Percentiles rank a stretch among this genome's conserved stretches.
phyloP scores from a whole-genome alignment of 2,888 invertebrate genomes.

The Cryptus armator region DNA sequence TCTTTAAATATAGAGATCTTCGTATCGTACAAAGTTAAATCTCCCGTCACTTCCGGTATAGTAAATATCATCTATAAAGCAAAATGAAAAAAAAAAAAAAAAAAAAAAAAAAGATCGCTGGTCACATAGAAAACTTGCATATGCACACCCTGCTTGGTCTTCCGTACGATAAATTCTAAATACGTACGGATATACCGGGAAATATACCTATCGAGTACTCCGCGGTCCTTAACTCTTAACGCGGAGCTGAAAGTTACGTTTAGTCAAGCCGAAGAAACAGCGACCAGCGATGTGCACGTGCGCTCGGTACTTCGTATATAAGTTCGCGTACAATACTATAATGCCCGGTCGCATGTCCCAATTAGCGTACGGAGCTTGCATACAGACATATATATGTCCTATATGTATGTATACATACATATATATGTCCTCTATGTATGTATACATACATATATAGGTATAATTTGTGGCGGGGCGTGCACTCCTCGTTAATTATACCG shows the following conservation, averaged over 20 bases:
- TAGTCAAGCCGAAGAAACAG: not conserved
- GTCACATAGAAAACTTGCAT: not conserved
- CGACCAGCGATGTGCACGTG: conserved; percentile 12
- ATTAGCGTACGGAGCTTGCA: conserved; percentile 60
- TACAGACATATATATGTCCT: not conserved
- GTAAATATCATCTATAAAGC: not conserved
- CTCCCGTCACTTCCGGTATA: not conserved
- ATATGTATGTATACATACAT: conserved; percentile 1
- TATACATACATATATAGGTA: conserved; percentile 29
- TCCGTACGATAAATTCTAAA: conserved; percentile 11
- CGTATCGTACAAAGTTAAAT: not conserved
- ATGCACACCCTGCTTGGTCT: not conserved
- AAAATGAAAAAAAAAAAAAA: not conserved
- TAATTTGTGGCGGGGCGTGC: conserved; percentile 62
- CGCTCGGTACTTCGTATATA: conserved; percentile 3
- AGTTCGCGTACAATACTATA: conserved; percentile 47
- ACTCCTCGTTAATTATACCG: conserved; percentile 77
- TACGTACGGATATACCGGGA: not conserved
- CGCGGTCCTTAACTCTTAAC: conserved; percentile 2
- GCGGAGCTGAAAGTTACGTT: conserved; percentile 21
- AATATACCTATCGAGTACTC: conserved; percentile 11
- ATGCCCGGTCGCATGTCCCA: conserved; percentile 60
- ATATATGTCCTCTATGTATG: conserved; percentile 34
- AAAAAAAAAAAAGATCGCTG: not conserved
- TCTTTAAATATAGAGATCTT: not conserved